Conservation (phyloP, 2,888 invertebrate genomes). For the Rhodophaea formosa region DNA sequence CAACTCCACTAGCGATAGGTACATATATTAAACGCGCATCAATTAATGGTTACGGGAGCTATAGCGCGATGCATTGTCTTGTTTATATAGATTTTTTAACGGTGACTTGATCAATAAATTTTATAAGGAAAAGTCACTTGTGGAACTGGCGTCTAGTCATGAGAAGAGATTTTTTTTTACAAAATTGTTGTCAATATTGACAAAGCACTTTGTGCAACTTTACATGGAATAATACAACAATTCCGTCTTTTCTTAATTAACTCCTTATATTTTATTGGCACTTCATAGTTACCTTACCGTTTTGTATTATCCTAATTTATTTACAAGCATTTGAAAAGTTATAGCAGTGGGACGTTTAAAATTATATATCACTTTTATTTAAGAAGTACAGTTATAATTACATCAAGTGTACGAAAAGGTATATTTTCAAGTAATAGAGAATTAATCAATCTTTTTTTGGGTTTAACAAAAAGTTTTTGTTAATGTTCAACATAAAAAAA, state of each 20-base stretch:
- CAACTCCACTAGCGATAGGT: not conserved
- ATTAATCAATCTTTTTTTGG: too few relatives aligned
- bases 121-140: too few relatives aligned
- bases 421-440: too few relatives aligned
- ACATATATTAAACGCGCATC: not conserved
- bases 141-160: not conserved
- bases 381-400: too few relatives aligned
- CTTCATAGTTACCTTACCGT: slow-evolving; percentile 36
- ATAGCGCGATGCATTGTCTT: too few relatives aligned
- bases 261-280: slow-evolving; percentile 36
- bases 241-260: slow-evolving; percentile 15
- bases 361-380: not conserved
- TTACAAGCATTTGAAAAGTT: slow-evolving; percentile 22
- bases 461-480: too few relatives aligned
- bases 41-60: not conserved
- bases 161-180: not conserved
- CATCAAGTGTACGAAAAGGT: too few relatives aligned
- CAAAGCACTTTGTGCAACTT: slow-evolving; percentile 19
- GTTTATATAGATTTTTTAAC: too few relatives aligned
- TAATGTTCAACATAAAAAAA: too few relatives aligned
- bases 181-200: not conserved
- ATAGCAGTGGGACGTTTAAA: not conserved
- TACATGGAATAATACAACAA: not conserved
- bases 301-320: slow-evolving; percentile 27
- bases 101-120: too few relatives aligned